Evolutionary conservation across 2,888 invertebrate genomes (phyloP), one percentile per base, ranked within the genome.

Genomic region (Habrosyne pyritoides): DNA sequence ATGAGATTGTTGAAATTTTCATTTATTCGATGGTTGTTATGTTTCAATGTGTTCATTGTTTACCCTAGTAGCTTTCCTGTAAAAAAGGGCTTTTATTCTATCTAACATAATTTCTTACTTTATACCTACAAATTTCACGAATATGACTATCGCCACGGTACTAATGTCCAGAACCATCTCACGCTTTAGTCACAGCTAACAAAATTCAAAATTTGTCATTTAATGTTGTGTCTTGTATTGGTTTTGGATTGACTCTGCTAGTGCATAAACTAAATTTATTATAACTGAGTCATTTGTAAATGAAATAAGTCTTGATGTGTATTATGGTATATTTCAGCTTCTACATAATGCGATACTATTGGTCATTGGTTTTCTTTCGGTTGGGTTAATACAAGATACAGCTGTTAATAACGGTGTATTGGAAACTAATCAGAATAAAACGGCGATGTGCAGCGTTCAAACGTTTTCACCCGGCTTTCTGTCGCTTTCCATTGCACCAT

Each of bases 381-480:
- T 92, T 92, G 91, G 91, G 91, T 91, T 91, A 91, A 92, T 92
- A 91, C 92, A 92, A 92, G 92, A 92, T 92, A 92, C 92, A 92
- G 89, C 91, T 91, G 89, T 89, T 82, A 78, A 85, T 83, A 84
- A 83, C 82, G 89, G 91, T 92, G 91, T 90, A 89, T 81, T 91
- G 91, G 91, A 91, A 92, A 91, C 87, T 90, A 89, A 89, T 90
- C 86, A 87, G 88, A 88, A 80, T 74, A 69, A 65, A 79, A 69
- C 77, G 78, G 81, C 77, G 86, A 83, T 67, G 84, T 79, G 85
- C 84, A 78, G 84, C 80, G 83, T 80, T 70, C 75, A 75, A 80
- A 77, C 76, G 80, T 78, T 81, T 81, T 78, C 86, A 84, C 84
- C 82, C 74, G 87, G 88, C 89, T 89, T 89, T 86, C 90, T 91